Percentiles rank a stretch among this genome's conserved stretches.
phyloP scores from a whole-genome alignment of 2,888 invertebrate species.

The Ommatoiulus sabulosus region DNA sequence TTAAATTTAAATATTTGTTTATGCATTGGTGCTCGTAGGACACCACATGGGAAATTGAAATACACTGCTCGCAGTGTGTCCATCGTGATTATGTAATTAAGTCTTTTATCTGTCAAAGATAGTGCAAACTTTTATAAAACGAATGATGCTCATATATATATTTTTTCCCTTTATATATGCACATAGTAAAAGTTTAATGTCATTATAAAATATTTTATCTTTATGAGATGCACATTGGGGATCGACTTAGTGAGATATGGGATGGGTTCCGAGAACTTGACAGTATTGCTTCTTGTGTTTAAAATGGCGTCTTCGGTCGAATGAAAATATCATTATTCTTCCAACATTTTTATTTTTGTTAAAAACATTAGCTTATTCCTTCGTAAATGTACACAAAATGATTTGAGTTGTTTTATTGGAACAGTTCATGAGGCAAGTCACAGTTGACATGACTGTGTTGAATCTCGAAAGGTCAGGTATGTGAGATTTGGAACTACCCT shows the following conservation, averaged over 20 bases:
- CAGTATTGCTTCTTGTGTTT: not conserved
- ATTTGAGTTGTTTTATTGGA: not conserved
- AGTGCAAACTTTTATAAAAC: too few species aligned
- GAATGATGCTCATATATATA: too few species aligned
- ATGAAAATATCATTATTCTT: not conserved
- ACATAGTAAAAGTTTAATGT: too few species aligned
- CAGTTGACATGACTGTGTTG: not conserved
- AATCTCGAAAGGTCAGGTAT: not conserved
- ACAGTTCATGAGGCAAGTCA: not conserved
- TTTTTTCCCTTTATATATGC: too few species aligned
- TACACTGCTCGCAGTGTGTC: not conserved
- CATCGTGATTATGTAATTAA: too few species aligned
- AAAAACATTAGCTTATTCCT: not conserved
- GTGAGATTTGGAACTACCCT: not conserved
- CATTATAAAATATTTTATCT: too few species aligned
- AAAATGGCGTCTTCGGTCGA: not conserved
- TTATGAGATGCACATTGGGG: not conserved
- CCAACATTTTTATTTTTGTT: slow-evolving; percentile 9
- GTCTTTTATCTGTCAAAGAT: too few species aligned
- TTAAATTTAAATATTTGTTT: not conserved
- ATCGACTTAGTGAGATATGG: not conserved
- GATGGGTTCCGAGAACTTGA: not conserved
- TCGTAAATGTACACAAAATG: not conserved
- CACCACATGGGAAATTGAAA: not conserved
- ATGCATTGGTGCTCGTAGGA: not conserved